Evolutionary conservation across 1,140 invertebrate species (phyloP).

Genomic region (Pantala flavescens): DNA sequence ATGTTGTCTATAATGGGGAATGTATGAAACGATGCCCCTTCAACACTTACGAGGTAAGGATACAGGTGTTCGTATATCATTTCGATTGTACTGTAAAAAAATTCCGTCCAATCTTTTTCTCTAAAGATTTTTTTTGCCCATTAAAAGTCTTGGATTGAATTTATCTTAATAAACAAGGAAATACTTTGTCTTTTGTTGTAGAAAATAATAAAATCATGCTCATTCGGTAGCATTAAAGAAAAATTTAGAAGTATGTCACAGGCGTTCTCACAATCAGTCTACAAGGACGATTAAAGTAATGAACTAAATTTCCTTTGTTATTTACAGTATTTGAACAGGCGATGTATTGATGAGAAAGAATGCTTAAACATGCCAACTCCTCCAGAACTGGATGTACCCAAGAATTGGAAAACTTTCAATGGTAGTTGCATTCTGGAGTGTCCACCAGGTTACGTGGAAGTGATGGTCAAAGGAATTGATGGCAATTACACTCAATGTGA

Average conservation of each 20-base stretch:
- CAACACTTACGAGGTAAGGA: slow-evolving; percentile 47
- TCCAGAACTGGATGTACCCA: slow-evolving; percentile 29
- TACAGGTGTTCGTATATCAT: neutral
- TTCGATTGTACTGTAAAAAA: no score
- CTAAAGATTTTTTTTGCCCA: no score
- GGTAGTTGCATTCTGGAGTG: slow-evolving; percentile 62
- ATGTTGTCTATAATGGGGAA: slow-evolving; percentile 45
- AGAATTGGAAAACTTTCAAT: slow-evolving; percentile 46
- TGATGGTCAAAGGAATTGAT: slow-evolving; percentile 17
- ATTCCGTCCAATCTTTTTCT: neutral
- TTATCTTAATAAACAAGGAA: neutral
- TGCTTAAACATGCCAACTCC: slow-evolving; percentile 54
- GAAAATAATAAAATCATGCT: neutral
- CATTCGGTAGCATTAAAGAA: neutral
- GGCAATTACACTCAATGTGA: slow-evolving; percentile 26
- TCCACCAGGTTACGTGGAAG: slow-evolving; percentile 57
- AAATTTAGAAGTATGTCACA: neutral
- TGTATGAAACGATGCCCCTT: slow-evolving; percentile 61
- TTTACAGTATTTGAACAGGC: slow-evolving; percentile 51
- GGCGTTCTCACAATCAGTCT: no score
- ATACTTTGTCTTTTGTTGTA: slow-evolving; percentile 9
- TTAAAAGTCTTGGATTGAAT: neutral
- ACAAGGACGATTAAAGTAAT: no score
- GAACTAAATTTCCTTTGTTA: no score
- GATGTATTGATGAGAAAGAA: slow-evolving; percentile 63